A percentile compares a stretch with the other conserved stretches of the same genome.
Conservation (phyloP, 2,113 vertebrate genomes). For the human region DNA sequence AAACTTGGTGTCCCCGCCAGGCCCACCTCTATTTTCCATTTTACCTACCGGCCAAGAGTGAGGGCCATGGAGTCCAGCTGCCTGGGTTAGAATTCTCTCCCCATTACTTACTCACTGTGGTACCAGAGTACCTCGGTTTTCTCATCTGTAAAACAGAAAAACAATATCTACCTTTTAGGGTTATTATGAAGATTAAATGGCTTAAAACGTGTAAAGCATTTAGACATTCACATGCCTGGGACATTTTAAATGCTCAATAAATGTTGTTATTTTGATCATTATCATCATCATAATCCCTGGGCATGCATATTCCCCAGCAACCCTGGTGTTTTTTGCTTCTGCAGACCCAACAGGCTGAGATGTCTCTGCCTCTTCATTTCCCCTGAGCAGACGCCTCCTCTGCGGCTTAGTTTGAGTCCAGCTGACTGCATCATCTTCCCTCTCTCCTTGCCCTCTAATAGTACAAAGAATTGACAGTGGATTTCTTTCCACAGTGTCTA, state of each 20-base stretch:
- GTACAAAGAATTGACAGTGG: background rate
- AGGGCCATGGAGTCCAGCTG: background rate
- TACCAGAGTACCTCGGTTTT: background rate
- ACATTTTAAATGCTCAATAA: background rate
- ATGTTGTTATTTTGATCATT: background rate
- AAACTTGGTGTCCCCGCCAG: background rate
- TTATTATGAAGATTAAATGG: background rate
- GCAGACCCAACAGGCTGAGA: background rate
- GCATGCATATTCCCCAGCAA: background rate
- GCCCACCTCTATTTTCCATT: background rate
- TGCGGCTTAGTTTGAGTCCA: background rate
- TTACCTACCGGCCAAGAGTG: background rate
- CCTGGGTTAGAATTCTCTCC: background rate
- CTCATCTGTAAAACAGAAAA: conserved; percentile 16
- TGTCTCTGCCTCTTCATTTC: background rate
- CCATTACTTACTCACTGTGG: background rate
- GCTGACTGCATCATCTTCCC: background rate
- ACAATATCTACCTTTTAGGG: background rate
- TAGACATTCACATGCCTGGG: background rate
- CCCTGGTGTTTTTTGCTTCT: background rate
- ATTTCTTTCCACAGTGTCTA: too few species aligned
- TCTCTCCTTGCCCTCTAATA: background rate
- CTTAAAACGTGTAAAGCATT: background rate
- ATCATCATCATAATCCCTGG: background rate
- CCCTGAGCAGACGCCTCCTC: background rate